phyloP scores from a whole-genome alignment of 2,113 vertebrate genomes.

The Eurypyga helias region DNA sequence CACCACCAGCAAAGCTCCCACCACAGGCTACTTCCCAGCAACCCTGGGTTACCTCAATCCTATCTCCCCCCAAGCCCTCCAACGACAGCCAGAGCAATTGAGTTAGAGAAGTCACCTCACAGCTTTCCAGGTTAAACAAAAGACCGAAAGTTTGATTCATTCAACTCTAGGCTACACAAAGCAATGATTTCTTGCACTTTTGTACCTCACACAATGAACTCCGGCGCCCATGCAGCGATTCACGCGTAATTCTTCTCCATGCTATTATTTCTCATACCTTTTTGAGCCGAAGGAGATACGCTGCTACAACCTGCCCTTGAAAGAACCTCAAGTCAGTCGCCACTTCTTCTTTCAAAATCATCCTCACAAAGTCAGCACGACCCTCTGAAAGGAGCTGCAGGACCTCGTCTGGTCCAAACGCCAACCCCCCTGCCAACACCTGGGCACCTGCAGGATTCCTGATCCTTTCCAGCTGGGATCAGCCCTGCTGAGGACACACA shows the following conservation, averaged over 20 bases:
- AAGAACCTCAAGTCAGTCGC: rapidly evolving
- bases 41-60: rapidly evolving
- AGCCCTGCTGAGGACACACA: background rate
- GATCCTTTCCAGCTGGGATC: background rate
- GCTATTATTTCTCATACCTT: background rate
- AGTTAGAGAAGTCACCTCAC: background rate
- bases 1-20: rapidly evolving
- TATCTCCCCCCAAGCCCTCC: rapidly evolving
- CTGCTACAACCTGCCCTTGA: background rate
- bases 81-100: background rate
- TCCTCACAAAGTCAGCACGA: rapidly evolving
- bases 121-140: background rate
- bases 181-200: background rate
- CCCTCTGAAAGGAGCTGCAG: rapidly evolving
- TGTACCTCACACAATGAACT: background rate
- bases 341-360: rapidly evolving
- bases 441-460: background rate
- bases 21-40: rapidly evolving
- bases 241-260: rapidly evolving
- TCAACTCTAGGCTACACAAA: background rate
- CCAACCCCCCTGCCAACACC: rapidly evolving
- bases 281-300: rapidly evolving
- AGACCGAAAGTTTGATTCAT: background rate
- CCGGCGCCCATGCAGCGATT: rapidly evolving
- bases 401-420: rapidly evolving